Evolutionary conservation across 2,113 vertebrate species (phyloP).

Genomic region (Numida meleagris): DNA sequence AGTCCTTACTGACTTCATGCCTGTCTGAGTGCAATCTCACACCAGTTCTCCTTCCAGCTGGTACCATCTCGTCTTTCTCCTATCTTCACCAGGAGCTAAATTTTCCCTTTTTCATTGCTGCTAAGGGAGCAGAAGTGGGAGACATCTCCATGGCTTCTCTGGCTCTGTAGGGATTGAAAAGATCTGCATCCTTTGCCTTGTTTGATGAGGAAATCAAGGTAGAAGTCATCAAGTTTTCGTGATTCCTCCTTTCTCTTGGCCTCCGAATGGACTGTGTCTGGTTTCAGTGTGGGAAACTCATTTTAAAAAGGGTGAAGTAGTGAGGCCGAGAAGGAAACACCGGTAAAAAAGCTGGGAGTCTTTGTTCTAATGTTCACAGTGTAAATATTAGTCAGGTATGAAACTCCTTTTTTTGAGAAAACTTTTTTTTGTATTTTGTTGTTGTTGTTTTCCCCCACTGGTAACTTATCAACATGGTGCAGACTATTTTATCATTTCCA

Average conservation of each 20-base stretch:
- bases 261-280: neutral
- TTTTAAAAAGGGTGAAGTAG: neutral
- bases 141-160: neutral
- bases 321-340: neutral
- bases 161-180: neutral
- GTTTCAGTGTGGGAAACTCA: neutral
- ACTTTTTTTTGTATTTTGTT: neutral
- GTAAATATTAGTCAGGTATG: neutral
- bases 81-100: neutral
- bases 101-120: neutral
- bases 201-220: neutral
- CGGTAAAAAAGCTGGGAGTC: neutral
- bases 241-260: neutral
- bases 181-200: neutral
- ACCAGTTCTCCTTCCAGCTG: neutral
- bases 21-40: neutral
- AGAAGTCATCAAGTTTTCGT: neutral
- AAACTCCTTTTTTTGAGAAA: neutral
- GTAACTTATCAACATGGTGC: neutral
- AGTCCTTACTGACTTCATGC: neutral
- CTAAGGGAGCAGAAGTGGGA: neutral
- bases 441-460: neutral
- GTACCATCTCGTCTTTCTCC: rapidly evolving
- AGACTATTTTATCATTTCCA: neutral
- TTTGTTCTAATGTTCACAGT: neutral